A percentile compares a stretch with the other conserved stretches of the same genome.
These are phyloP conservation scores for Melospiza georgiana DNA, from an alignment of 2,113 vertebrate genomes.

Conservation along the genomic window DNA sequence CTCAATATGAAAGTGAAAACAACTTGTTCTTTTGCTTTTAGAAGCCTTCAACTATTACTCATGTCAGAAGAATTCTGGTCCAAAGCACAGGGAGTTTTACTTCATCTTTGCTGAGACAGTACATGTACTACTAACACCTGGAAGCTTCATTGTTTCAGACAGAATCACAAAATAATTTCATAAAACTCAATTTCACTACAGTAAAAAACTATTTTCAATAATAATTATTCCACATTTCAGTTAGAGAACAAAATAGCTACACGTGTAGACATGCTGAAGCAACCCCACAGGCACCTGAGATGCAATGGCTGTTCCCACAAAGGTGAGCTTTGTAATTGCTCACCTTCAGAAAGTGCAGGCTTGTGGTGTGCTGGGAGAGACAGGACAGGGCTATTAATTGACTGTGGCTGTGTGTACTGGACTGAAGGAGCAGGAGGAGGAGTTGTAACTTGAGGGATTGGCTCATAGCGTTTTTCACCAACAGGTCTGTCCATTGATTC, in stretches of 20 bases:
- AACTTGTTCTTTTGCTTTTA: background rate
- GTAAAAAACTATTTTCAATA: background rate
- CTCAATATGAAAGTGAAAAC: background rate
- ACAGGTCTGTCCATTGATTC: slow-evolving; percentile 86
- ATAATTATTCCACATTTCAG: background rate
- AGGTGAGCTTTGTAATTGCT: background rate
- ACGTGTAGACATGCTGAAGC: fast-evolving
- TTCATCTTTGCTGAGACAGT: background rate
- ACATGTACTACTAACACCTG: background rate
- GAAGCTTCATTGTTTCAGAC: background rate
- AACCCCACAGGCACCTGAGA: background rate
- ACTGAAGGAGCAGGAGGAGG: slow-evolving; percentile 77
- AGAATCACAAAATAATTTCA: background rate
- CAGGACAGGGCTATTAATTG: slow-evolving; percentile 62
- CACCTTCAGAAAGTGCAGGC: slow-evolving; percentile 85
- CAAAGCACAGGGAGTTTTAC: background rate
- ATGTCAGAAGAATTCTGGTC: background rate
- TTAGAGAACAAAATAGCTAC: background rate
- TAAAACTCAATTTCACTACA: background rate
- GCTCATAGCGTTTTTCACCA: slow-evolving; percentile 89
- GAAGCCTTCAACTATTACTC: background rate
- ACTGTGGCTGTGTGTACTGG: slow-evolving; percentile 82
- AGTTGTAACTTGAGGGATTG: slow-evolving; percentile 79
- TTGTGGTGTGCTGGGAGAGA: slow-evolving; percentile 85
- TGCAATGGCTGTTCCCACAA: background rate